Conservation (phyloP, 2,113 vertebrate species). For the Anhinga anhinga region DNA sequence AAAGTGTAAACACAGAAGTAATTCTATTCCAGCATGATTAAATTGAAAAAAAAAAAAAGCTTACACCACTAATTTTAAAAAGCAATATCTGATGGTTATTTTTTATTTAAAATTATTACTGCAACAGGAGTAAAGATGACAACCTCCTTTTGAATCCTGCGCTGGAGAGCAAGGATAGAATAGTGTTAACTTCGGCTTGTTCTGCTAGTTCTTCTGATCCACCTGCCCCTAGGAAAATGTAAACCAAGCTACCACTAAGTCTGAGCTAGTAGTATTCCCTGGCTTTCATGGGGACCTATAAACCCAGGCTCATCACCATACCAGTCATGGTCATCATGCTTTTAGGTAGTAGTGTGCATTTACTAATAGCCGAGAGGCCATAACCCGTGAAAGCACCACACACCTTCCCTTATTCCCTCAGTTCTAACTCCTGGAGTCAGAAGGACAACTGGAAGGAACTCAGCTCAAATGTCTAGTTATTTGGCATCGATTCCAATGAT, state of each 20-base stretch:
- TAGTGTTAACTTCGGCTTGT: neutral
- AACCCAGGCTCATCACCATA: neutral
- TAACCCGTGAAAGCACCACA: neutral
- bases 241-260: neutral
- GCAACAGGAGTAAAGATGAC: neutral
- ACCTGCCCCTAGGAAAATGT: neutral
- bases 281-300: neutral
- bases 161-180: neutral
- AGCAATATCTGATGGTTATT: neutral
- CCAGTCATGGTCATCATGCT: neutral
- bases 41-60: neutral
- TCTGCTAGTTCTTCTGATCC: neutral
- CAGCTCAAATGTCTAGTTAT: neutral
- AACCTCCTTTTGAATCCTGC: neutral
- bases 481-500: neutral
- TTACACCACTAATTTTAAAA: neutral
- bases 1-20: neutral
- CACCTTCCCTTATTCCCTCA: neutral
- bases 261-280: neutral
- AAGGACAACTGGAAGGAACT: neutral
- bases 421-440: neutral
- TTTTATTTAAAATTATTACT: neutral
- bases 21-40: neutral
- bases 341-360: neutral
- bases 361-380: rapidly evolving